phyloP scores from a whole-genome alignment of 2,113 vertebrate species.

The Orientallactaga bullata region DNA sequence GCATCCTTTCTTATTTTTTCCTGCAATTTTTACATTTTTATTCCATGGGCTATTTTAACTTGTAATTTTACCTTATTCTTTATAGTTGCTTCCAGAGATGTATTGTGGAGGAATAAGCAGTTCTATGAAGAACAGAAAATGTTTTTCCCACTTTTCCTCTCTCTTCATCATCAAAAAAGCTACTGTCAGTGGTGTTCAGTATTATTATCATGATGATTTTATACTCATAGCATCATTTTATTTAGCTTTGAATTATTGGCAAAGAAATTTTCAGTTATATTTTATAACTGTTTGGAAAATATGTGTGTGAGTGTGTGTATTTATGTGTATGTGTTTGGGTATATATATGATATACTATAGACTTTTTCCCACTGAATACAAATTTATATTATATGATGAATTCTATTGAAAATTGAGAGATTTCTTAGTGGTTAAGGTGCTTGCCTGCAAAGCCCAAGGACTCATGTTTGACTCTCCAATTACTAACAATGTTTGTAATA shows the following conservation, averaged over 20 bases:
- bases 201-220: too few species aligned
- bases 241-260: background rate
- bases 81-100: background rate
- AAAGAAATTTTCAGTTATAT: background rate
- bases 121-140: background rate
- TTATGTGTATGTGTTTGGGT: background rate
- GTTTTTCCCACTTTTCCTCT: background rate
- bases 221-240: background rate
- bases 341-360: too few species aligned
- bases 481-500: background rate
- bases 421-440: background rate
- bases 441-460: too few species aligned
- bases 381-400: background rate
- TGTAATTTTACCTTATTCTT: background rate
- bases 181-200: background rate
- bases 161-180: background rate
- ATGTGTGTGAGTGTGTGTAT: background rate
- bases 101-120: constrained; percentile 18
- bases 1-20: background rate
- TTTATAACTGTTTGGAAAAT: background rate
- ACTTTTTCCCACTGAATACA: background rate
- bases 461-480: too few species aligned
- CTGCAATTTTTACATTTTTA: background rate
- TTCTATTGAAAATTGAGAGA: background rate
- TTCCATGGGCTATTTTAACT: background rate